phyloP scores from a whole-genome alignment of 1,140 invertebrate species.

The Cyclina sinensis region DNA sequence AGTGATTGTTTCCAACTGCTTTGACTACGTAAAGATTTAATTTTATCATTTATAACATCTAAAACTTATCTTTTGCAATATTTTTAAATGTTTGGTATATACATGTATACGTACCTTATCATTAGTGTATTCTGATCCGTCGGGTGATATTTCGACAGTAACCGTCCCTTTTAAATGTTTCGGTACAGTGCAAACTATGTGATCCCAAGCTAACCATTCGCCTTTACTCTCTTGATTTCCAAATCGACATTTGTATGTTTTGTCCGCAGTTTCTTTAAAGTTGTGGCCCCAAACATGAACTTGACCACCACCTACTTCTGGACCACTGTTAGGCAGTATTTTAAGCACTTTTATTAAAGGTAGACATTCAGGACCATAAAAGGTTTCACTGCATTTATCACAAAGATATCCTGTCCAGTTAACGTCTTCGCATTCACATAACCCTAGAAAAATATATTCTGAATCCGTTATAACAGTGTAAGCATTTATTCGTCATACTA shows the following conservation, averaged over 20 bases:
- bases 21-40: too few relatives aligned
- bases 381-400: constrained; percentile 71
- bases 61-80: too few relatives aligned
- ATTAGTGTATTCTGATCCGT: constrained; percentile 61
- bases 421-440: constrained; percentile 62
- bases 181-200: constrained; percentile 68
- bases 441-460: constrained; percentile 50
- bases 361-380: constrained; percentile 72
- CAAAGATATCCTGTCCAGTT: constrained; percentile 75
- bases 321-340: constrained; percentile 66
- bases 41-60: too few relatives aligned
- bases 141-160: constrained; percentile 63
- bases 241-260: constrained; percentile 67
- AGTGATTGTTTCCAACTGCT: too few relatives aligned
- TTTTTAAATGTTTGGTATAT: too few relatives aligned
- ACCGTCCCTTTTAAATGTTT: constrained; percentile 32
- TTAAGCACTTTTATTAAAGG: constrained; percentile 66
- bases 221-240: constrained; percentile 58
- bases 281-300: constrained; percentile 76
- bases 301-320: constrained; percentile 69
- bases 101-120: constrained; percentile 69
- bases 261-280: constrained; percentile 66
- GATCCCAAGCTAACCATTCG: constrained; percentile 65
- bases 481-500: too few relatives aligned
- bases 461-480: too few relatives aligned